These are phyloP conservation scores for Lophotis ruficrista DNA, from an alignment of 2,113 vertebrate genomes.

Conservation along the genomic window DNA sequence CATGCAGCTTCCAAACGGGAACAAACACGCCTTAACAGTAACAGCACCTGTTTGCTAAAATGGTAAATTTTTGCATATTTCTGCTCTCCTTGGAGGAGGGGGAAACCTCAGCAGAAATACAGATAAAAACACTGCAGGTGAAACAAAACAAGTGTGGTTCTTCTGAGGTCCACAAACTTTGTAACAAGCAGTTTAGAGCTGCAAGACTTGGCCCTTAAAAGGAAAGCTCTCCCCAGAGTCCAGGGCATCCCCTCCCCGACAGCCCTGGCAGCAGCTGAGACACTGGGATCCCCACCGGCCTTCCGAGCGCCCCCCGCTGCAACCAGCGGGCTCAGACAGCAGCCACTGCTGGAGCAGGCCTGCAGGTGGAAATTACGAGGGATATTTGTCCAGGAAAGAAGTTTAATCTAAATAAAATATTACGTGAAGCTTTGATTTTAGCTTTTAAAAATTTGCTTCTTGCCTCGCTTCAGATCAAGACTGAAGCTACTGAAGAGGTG, in stretches of 20 bases:
- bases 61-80: fast-evolving
- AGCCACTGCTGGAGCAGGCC: not conserved
- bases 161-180: not conserved
- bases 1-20: not conserved
- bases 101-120: not conserved
- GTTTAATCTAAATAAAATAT: not conserved
- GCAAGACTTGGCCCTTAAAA: not conserved
- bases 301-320: not conserved
- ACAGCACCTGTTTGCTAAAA: not conserved
- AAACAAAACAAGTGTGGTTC: not conserved
- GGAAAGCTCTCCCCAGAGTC: not conserved
- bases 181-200: not conserved
- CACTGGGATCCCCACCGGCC: not conserved
- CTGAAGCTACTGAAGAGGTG: not conserved
- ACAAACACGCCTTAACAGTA: not conserved
- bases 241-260: fast-evolving
- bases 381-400: not conserved
- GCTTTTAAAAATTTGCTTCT: not conserved
- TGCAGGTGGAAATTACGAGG: not conserved
- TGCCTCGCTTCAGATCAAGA: not conserved
- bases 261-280: not conserved
- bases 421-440: not conserved
- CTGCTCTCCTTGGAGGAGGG: not conserved
- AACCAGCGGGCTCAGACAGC: not conserved
- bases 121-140: not conserved